Percentiles rank a stretch among this genome's conserved stretches.
These are phyloP conservation scores for Caerostris extrusa DNA, from an alignment of 1,140 invertebrate species.

Conservation along the genomic window DNA sequence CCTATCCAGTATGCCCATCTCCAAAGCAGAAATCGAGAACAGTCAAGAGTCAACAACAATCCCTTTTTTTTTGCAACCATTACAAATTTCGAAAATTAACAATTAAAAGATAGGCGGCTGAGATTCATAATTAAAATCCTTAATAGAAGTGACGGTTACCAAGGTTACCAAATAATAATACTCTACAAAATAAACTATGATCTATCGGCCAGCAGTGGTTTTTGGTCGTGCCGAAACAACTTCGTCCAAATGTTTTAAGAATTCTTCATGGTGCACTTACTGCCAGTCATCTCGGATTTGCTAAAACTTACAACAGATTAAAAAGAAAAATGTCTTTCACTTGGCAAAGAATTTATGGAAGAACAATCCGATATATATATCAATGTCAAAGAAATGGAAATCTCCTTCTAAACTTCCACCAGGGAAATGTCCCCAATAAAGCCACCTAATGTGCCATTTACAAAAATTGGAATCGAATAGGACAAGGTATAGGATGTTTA, in stretches of 20 bases:
- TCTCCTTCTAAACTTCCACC: conserved; percentile 16
- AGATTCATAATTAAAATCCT: background rate
- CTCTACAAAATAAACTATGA: conserved; percentile 46
- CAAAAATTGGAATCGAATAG: conserved; percentile 52
- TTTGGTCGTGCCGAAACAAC: conserved; percentile 25
- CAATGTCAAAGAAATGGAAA: conserved; percentile 48
- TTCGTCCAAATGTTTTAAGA: conserved; percentile 7
- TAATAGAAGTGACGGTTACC: background rate
- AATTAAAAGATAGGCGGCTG: background rate
- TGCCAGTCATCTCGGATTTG: conserved; percentile 56
- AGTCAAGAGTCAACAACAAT: background rate
- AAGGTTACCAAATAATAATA: background rate
- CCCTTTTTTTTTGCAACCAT: background rate
- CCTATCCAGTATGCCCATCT: conserved; percentile 18
- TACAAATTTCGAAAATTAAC: background rate
- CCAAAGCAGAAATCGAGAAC: background rate
- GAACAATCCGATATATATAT: conserved; percentile 14
- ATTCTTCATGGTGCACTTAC: conserved; percentile 49
- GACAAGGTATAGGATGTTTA: background rate
- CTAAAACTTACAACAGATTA: conserved; percentile 36
- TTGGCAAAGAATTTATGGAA: background rate
- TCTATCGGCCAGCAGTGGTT: conserved; percentile 32
- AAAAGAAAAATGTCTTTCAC: background rate
- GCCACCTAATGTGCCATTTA: background rate
- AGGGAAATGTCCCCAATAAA: background rate